Evolutionary conservation across 2,888 invertebrate species (phyloP).

Genomic region (Sisyra terminalis): DNA sequence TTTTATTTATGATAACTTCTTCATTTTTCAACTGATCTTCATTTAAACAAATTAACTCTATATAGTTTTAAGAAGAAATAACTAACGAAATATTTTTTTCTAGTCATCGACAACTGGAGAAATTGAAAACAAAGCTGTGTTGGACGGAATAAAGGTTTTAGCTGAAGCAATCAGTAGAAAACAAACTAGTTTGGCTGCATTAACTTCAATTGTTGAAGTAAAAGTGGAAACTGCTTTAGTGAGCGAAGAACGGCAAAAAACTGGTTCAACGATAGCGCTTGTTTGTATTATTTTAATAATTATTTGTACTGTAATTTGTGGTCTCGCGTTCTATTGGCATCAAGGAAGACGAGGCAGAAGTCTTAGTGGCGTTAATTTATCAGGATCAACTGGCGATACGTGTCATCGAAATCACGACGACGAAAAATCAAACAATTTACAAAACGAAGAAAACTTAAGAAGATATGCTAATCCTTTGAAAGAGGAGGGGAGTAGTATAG

Average conservation of each 20-base stretch:
- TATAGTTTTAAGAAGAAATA: background rate
- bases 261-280: constrained; percentile 24
- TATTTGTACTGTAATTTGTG: constrained; percentile 23
- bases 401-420: constrained; percentile 56
- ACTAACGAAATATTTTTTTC: constrained; percentile 14
- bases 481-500: constrained; percentile 36
- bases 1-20: background rate
- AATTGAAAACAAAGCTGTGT: constrained; percentile 25
- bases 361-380: constrained; percentile 33
- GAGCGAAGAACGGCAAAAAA: constrained; percentile 25
- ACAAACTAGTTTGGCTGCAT: constrained; percentile 38
- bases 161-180: constrained; percentile 47
- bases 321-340: constrained; percentile 35
- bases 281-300: constrained; percentile 28
- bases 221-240: constrained; percentile 56
- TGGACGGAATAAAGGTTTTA: constrained; percentile 38
- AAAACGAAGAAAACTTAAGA: constrained; percentile 78
- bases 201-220: constrained; percentile 59
- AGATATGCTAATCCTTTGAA: constrained; percentile 68
- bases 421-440: constrained; percentile 79
- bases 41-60: background rate
- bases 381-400: constrained; percentile 34
- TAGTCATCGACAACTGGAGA: constrained; percentile 34
- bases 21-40: background rate
- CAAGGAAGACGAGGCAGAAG: constrained; percentile 33